These are phyloP conservation scores for Papilio gigon DNA, from an alignment of 2,888 invertebrate species.

Conservation along the genomic window DNA sequence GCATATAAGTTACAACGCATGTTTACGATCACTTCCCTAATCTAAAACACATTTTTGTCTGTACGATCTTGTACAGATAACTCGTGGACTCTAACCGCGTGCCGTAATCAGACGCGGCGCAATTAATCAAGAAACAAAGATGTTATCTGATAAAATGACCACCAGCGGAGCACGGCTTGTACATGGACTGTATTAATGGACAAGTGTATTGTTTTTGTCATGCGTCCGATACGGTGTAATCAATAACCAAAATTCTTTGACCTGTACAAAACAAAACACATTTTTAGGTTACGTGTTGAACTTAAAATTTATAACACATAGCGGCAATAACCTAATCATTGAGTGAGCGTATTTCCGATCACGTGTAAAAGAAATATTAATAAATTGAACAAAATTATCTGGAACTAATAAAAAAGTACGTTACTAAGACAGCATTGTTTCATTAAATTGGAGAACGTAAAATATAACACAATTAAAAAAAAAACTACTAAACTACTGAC, in stretches of 20 bases:
- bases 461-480: no score
- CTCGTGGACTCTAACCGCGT: conserved; percentile 59
- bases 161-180: conserved; percentile 53
- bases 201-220: conserved; percentile 37
- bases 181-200: conserved; percentile 30
- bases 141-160: conserved; percentile 63
- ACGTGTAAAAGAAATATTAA: no score
- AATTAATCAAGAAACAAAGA: conserved; percentile 68
- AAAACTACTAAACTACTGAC: no score
- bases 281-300: neutral
- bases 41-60: conserved; percentile 51
- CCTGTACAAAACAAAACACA: neutral
- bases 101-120: conserved; percentile 60
- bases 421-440: no score
- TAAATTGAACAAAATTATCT: no score
- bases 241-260: conserved; percentile 22
- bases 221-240: conserved; percentile 8
- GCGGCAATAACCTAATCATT: no score
- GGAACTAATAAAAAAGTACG: no score
- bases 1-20: no score
- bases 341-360: no score
- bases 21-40: conserved; percentile 49
- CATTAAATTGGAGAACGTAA: no score
- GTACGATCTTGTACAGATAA: conserved; percentile 58
- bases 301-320: no score